Base-by-base conservation (phyloP, 2,888 invertebrate species). In the Hirtodrosophila histrioides region DNA sequence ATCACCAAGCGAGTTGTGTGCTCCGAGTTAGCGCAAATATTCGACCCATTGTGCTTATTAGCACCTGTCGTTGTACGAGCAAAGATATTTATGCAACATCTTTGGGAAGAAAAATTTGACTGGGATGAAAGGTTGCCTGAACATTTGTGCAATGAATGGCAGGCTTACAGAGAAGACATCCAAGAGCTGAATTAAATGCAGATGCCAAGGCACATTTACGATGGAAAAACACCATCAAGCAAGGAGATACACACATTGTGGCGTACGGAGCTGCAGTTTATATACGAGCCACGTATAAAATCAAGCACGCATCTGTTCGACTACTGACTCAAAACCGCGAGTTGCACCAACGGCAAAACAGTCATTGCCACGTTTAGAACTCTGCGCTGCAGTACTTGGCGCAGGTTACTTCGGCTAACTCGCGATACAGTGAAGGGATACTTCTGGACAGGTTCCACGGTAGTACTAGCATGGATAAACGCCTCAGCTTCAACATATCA, bases 121-220 rank as follows among this genome's bases (percentile, higher is more conserved):
- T 51, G 33, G 23, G 35, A 51, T 23, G 39, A 39, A 2, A 29
- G 9, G 4, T 11, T 50, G 10, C 39, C 50, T 0, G 3, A 0
- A 11, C 4, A 27, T 9, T 60, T 55, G 53, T 27, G 6, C 27
- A 6, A 17, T 17, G 27, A 4, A 60, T 53, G 58, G 53, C n/a
- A 12, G 39, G 17, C 17, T 2, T 17, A 1, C 2, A 17, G 17
- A 17, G 17, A 17, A 17, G 17, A 17, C 2, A 17, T 17, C 17
- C 17, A 17, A 17, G 17, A 17, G 17, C 17, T 17, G 17, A 17
- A 17, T 2, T 1, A 17, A 17, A 17, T 17, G 17, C 17, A 17
- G 17, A 2, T 1, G 1, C 17, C 2, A 1, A 17, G 17, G 17
- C 17, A 17, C 17, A 17, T 17, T 2, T 17, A 17, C 17, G 17